These are phyloP conservation scores for Cnemophilus loriae DNA, from an alignment of 2,113 vertebrate species.

Conservation along the genomic window DNA sequence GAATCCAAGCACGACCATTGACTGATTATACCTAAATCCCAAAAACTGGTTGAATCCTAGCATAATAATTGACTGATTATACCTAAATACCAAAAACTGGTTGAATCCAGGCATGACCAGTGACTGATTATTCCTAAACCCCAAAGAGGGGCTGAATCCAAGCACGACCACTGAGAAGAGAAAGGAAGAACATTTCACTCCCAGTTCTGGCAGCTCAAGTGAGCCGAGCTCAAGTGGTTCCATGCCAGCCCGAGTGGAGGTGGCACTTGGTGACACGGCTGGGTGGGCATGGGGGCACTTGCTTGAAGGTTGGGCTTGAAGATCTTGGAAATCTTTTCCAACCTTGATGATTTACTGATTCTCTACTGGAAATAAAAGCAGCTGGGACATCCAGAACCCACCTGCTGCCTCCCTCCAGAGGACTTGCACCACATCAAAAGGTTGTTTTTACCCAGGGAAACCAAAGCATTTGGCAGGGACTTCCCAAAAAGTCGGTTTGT, in stretches of 20 bases:
- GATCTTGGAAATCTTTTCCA: neutral
- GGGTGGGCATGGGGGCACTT: neutral
- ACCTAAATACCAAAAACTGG: neutral
- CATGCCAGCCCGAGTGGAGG: neutral
- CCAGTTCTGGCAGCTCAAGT: neutral
- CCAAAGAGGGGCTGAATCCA: neutral
- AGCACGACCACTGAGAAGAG: accelerated
- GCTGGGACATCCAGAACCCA: neutral
- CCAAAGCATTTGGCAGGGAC: neutral
- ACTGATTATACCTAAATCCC: too few species aligned
- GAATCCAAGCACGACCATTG: too few species aligned
- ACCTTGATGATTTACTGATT: neutral
- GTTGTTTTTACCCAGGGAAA: neutral
- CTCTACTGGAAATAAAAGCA: neutral
- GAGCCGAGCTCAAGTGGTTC: neutral
- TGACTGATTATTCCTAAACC: neutral
- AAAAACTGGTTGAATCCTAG: neutral
- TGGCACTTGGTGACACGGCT: neutral
- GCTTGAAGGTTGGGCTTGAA: neutral
- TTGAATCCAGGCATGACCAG: neutral
- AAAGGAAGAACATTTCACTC: neutral
- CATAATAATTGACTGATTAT: neutral
- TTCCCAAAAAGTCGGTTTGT: neutral
- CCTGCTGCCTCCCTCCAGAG: neutral
- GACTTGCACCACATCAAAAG: neutral